Conservation (phyloP, 2,888 invertebrate species). For the Oxyscelio sp. region DNA sequence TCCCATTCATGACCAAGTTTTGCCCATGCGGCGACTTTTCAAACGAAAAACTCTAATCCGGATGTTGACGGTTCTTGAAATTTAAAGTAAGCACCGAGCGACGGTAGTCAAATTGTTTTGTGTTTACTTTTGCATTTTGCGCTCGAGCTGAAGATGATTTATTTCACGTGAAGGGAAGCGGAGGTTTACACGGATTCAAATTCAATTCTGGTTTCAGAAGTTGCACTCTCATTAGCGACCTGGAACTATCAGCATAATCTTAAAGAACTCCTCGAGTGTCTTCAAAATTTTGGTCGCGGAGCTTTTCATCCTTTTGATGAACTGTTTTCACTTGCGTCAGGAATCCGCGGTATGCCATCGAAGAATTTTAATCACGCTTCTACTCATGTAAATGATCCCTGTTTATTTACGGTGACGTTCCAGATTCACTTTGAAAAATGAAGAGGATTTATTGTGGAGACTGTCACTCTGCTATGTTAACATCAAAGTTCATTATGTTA, state of each 20-base stretch:
- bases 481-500: too few relatives aligned
- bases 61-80: conserved; percentile 48
- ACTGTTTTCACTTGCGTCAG: neutral
- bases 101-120: conserved; percentile 45
- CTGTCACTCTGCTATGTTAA: neutral
- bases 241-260: conserved; percentile 16
- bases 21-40: conserved; percentile 19
- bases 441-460: neutral
- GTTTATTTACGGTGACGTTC: neutral
- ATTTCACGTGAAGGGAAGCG: conserved; percentile 28
- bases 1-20: conserved; percentile 53
- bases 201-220: conserved; percentile 36
- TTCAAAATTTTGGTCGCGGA: conserved; percentile 24
- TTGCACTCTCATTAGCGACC: conserved; percentile 28
- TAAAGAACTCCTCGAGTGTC: conserved; percentile 34
- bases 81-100: conserved; percentile 22
- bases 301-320: conserved; percentile 10
- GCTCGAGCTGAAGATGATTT: conserved; percentile 14
- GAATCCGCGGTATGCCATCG: neutral
- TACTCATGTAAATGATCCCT: conserved; percentile 12
- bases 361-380: conserved; percentile 35
- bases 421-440: neutral
- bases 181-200: conserved; percentile 11
- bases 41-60: conserved; percentile 53
- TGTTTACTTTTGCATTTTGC: conserved; percentile 27